Conservation (phyloP, 1,140 invertebrate genomes). For the Archivesica marissinica region DNA sequence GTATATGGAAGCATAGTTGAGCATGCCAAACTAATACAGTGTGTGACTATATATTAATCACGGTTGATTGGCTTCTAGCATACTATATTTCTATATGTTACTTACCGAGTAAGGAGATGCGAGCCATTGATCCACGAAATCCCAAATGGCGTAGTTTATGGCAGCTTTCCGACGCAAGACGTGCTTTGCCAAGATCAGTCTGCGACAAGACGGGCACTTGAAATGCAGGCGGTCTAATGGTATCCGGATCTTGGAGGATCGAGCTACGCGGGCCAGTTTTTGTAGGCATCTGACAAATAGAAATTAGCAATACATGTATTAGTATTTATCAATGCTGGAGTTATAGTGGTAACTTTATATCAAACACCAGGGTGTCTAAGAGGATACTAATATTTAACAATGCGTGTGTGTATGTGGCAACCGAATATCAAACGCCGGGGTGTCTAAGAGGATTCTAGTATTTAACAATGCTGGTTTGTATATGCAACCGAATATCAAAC, state of each 20-base stretch:
- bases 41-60: no score
- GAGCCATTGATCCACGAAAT: constrained; percentile 39
- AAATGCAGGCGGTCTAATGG: constrained; percentile 49
- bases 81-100: no score
- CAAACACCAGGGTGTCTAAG: no score
- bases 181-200: background rate
- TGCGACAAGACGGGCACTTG: constrained; percentile 49
- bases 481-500: no score
- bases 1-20: no score
- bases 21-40: no score
- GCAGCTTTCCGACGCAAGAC: constrained; percentile 26
- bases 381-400: background rate
- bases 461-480: no score
- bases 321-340: background rate
- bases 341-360: background rate
- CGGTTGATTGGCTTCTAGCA: no score
- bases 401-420: background rate
- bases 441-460: no score
- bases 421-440: no score
- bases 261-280: constrained; percentile 35
- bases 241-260: constrained; percentile 10
- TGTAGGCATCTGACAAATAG: constrained; percentile 27
- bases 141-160: constrained; percentile 38
- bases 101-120: constrained; percentile 50
- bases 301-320: background rate